Evolutionary conservation across 2,113 vertebrate species (phyloP), one percentile per base, ranked within the genome.

Genomic region (Bagarius yarrelli): DNA sequence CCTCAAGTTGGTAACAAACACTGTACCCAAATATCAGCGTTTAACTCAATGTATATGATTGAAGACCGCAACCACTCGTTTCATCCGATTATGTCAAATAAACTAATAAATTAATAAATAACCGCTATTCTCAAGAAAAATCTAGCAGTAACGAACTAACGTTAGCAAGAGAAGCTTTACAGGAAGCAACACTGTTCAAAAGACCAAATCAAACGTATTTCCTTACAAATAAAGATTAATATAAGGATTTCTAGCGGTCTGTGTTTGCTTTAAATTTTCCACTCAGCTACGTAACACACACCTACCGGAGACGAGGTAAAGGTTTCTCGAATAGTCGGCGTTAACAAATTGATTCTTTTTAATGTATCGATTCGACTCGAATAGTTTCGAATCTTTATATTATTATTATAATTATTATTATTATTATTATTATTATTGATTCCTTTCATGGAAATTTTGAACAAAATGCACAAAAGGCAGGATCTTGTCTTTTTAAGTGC

Each of bases 361-460:
- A 50, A 21, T 78, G 76, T 66, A 2, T 44, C 76, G 59, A 78
- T 4, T 47, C 76, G 76, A 78, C 8, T 77, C 75, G 0, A 27
- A 44, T 19, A 5, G 8, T 61, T 30, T 32, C 60, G n/a, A 36
- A 34, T 53, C 60, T 9, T 78, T n/a, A n/a, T n/a, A n/a, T n/a
- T n/a, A n/a, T n/a, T n/a, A n/a, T n/a, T n/a, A n/a, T n/a, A n/a
- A n/a, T n/a, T n/a, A n/a, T n/a, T n/a, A n/a, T n/a, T n/a, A n/a
- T n/a, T n/a, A n/a, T n/a, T n/a, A n/a, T n/a, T n/a, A n/a, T 78
- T 8, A 34, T 64, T 0, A 4, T 18, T 53, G 21, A 61, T 47
- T 59, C 21, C 11, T 11, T 47, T 11, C 44, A 47, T 40, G 36
- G n/a, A 3, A 3, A 47, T 47, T 47, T 47, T 1, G 1, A 9